These are phyloP conservation scores for Meandrina meandrites DNA, from an alignment of 92 coral and sea anemone species.

Conservation along the genomic window DNA sequence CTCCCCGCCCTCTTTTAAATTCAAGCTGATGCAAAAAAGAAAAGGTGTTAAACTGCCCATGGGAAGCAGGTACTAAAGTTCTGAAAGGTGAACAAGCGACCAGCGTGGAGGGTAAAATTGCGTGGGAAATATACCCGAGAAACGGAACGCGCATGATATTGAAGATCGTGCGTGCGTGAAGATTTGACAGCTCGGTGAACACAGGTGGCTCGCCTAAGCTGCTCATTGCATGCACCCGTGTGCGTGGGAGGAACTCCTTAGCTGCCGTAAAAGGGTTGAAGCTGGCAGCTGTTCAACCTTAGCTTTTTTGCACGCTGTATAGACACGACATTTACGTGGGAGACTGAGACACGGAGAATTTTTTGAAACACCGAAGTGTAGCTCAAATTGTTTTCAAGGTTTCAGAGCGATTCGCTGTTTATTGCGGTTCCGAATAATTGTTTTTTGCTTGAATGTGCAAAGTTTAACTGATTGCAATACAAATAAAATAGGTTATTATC, in stretches of 20 bases:
- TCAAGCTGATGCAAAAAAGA: neutral
- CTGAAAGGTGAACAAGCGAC: neutral
- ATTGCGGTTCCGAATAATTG: neutral
- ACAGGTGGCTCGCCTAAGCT: neutral
- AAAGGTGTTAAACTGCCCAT: neutral
- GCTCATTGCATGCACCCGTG: neutral
- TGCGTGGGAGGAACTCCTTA: constrained; percentile 1
- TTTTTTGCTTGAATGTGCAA: neutral
- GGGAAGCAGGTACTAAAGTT: neutral
- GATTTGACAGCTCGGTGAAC: neutral
- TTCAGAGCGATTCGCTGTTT: neutral
- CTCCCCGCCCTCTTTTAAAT: neutral
- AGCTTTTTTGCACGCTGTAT: neutral
- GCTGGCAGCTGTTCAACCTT: constrained; percentile 7
- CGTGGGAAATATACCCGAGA: constrained; percentile 1
- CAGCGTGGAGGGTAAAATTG: neutral
- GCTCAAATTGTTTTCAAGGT: neutral
- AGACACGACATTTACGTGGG: neutral
- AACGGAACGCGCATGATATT: neutral
- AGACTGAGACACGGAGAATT: neutral
- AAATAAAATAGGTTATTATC: neutral
- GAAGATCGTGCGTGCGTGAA: neutral
- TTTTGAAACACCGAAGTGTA: neutral
- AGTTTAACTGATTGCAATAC: neutral
- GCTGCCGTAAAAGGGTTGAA: neutral